These are phyloP conservation scores for Rhimphoctona megacephalus DNA, from an alignment of 2,888 invertebrate species.

Conservation along the genomic window DNA sequence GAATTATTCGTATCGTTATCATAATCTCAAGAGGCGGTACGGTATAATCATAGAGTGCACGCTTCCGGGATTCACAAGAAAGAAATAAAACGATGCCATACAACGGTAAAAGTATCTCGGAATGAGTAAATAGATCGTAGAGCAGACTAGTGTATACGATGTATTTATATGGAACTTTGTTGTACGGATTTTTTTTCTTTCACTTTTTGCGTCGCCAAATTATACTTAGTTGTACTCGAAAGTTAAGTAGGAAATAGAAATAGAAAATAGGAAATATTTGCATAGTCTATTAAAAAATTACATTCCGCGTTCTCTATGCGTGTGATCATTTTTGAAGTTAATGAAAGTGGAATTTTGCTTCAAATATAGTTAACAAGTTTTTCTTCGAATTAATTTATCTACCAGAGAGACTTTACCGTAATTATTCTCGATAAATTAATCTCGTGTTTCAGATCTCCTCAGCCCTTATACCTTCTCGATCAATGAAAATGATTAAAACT, in stretches of 20 bases:
- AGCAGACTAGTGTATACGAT: background rate
- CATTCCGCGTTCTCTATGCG: background rate
- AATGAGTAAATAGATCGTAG: background rate
- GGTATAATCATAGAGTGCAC: background rate
- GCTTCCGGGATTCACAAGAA: background rate
- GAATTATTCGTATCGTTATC: background rate
- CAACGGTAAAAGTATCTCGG: background rate
- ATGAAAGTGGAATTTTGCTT: background rate
- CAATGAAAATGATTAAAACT: constrained; percentile 6
- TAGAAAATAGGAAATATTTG: background rate
- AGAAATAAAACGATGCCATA: background rate
- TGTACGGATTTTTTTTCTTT: background rate
- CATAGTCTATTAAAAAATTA: background rate
- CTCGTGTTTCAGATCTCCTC: background rate
- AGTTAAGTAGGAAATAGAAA: no score
- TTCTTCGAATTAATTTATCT: background rate
- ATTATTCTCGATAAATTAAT: constrained; percentile 1
- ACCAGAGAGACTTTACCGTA: background rate
- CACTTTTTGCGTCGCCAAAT: background rate
- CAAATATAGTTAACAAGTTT: background rate
- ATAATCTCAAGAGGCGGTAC: background rate
- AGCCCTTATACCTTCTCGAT: background rate
- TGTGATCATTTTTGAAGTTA: background rate
- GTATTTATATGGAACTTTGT: background rate
- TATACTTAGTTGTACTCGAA: background rate